Evolutionary conservation across 2,888 invertebrate species (phyloP).

Genomic region (Spilarctia lutea): DNA sequence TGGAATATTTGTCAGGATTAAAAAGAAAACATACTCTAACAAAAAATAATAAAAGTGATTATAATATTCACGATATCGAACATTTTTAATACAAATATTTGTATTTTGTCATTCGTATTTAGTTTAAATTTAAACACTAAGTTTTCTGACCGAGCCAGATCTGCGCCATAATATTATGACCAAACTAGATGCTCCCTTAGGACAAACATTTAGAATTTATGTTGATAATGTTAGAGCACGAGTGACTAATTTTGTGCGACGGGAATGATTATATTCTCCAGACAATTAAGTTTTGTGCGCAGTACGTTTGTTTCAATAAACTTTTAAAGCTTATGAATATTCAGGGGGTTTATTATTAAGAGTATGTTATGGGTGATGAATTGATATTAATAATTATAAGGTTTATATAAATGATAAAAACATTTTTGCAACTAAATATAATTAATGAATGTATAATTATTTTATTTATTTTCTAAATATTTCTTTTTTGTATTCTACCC

Average conservation of each 20-base stretch:
- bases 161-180: constrained; percentile 35
- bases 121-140: constrained; percentile 29
- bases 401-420: neutral
- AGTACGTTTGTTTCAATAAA: constrained; percentile 28
- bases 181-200: constrained; percentile 37
- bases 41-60: neutral
- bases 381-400: neutral
- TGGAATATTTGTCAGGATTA: neutral
- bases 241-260: constrained; percentile 48
- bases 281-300: constrained; percentile 33
- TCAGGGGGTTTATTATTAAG: neutral
- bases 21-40: neutral
- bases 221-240: constrained; percentile 49
- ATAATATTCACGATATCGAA: neutral
- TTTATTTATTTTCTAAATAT: no score
- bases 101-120: neutral
- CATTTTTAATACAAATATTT: neutral
- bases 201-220: constrained; percentile 43
- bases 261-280: constrained; percentile 40
- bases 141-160: constrained; percentile 34
- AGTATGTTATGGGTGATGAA: neutral
- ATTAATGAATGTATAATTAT: no score
- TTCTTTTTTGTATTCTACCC: no score
- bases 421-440: no score
- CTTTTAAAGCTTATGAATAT: neutral